Evolutionary conservation across 2,888 invertebrate species (phyloP).

Genomic region (Drosophila formosana): DNA sequence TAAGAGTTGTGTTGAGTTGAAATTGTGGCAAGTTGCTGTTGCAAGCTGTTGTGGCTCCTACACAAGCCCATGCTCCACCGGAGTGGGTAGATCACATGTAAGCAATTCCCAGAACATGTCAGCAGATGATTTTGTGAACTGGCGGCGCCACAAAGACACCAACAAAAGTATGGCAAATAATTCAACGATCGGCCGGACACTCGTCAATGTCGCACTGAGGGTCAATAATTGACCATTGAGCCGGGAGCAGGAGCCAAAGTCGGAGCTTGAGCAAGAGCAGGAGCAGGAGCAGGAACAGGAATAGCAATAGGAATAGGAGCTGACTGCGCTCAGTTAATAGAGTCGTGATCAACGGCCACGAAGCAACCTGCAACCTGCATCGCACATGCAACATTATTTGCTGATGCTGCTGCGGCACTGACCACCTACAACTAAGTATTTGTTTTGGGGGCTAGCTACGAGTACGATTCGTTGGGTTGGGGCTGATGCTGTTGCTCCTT

Average conservation of each 20-base stretch:
- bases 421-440: slow-evolving; percentile 62
- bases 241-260: slow-evolving; percentile 12
- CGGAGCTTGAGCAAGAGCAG: not conserved
- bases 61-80: slow-evolving; percentile 15
- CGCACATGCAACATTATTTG: slow-evolving; percentile 30
- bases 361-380: slow-evolving; percentile 41
- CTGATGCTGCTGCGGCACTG: slow-evolving; percentile 10
- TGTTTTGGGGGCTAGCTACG: slow-evolving; percentile 42
- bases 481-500: slow-evolving; percentile 5
- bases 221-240: slow-evolving; percentile 60
- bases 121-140: slow-evolving; percentile 44
- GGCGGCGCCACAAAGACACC: slow-evolving; percentile 43
- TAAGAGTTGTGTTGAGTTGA: slow-evolving; percentile 27
- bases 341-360: slow-evolving; percentile 83
- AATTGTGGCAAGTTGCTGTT: not conserved
- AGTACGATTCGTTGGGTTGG: slow-evolving; percentile 11
- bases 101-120: slow-evolving; percentile 56
- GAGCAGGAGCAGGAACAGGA: not conserved
- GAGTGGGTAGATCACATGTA: slow-evolving; percentile 46
- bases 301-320: not conserved
- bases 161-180: slow-evolving; percentile 45
- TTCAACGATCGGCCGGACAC: slow-evolving; percentile 58
- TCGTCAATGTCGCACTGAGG: slow-evolving; percentile 66
- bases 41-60: slow-evolving; percentile 29
- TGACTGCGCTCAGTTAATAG: slow-evolving; percentile 63